Evolutionary conservation across 2,797 vertebrate genomes (phyloP), one percentile per base, ranked within the genome.

Genomic region (Enteromius anoplus): DNA sequence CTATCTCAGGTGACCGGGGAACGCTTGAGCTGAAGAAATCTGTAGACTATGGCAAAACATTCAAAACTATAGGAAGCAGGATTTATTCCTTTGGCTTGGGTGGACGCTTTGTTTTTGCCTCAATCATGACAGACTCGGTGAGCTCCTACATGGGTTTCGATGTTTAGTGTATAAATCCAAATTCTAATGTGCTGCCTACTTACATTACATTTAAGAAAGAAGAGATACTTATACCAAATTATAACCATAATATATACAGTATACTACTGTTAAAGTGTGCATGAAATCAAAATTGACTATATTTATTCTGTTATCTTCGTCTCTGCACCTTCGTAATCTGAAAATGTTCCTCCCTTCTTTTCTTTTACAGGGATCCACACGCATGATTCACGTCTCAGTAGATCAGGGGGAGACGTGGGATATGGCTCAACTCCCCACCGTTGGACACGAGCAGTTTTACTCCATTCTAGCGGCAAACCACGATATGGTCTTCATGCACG

Each of bases 401-500:
- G 96, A 99, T 89, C 91, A 95, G 60, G 98, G 98, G 0, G 95
- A 97, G 32, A 93, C 89, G 0, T 99, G 97, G 97, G 97, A 96
- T 89, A 96, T 97, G 93, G 98, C 97, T 53, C 97, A 99, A 91
- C 95, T 99, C n/a, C 97, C 98, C 2, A 93, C 95, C 0, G 97
- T 99, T 5, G 96, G 96, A 0, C 96, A 98, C 3, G 96, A 98
- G 75, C 97, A 99, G 84, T 99, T 99, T 86, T 99, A 98, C 87
- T 99, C 98, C 78, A 98, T 99, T 88, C 91, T 99, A 88, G 95
- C 96, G 0, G 96, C 96, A 0, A 97, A 95, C 2, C 92, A 97
- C 0, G 96, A 99, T 84, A 96, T 99, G 96, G 96, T 99, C 5
- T 98, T 99, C 91, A 98, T 99, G 96, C 98, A 98, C 1, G 97